Conservation (phyloP, 2,888 invertebrate genomes). For the Scrobipalpa atriplicella region DNA sequence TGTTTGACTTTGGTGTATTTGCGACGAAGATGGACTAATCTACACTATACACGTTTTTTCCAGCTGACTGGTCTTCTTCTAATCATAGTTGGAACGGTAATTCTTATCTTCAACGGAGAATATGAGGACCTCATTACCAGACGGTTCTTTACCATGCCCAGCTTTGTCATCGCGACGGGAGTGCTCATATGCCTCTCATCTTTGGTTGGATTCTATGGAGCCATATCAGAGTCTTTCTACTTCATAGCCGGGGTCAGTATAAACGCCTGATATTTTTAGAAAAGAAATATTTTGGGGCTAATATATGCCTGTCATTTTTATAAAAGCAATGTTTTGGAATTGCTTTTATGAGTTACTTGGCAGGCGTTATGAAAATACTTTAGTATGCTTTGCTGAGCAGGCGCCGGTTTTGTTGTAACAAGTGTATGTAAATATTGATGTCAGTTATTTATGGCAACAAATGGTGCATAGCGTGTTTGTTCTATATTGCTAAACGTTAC, state of each 20-base stretch:
- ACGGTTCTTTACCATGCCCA: conserved; percentile 86
- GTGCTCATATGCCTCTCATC: conserved; percentile 87
- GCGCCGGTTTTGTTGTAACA: conserved; percentile 7
- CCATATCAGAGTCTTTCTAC: conserved; percentile 91
- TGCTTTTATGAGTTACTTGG: not conserved
- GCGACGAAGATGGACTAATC: no score
- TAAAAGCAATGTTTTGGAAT: not conserved
- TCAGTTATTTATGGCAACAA: conserved; percentile 12
- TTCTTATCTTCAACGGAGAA: conserved; percentile 80
- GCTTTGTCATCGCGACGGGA: conserved; percentile 86
- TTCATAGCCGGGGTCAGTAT: conserved; percentile 87
- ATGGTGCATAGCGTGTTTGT: not conserved
- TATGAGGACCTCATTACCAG: conserved; percentile 84
- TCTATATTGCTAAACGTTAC: conserved; percentile 6
- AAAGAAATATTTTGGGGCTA: not conserved
- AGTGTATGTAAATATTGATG: not conserved
- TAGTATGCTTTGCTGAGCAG: not conserved
- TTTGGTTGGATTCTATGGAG: conserved; percentile 93
- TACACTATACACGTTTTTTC: conserved; percentile 40
- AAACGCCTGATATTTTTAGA: conserved; percentile 1
- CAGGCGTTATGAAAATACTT: not conserved
- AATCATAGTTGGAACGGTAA: conserved; percentile 86
- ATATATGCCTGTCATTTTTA: conserved; percentile 12
- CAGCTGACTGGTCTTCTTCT: conserved; percentile 91
- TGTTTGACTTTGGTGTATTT: no score